Base-by-base conservation (phyloP, 2,888 invertebrate species). In the Theretra japonica region DNA sequence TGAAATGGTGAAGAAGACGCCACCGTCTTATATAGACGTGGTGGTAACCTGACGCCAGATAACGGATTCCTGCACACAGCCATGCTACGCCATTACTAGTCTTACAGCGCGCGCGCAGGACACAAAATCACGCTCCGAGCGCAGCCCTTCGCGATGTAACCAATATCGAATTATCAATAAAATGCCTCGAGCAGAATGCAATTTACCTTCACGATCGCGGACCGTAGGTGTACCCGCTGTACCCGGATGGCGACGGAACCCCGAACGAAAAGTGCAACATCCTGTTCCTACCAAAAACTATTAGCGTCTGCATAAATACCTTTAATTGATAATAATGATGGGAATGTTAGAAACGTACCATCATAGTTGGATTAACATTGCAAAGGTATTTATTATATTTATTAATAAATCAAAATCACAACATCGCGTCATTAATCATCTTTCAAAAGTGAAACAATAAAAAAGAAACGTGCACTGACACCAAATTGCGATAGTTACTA, bases 41-140 rank as follows among this genome's bases (percentile, higher is more conserved):
- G 90, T 89, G 91, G 92, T 93, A 94, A 94, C 94, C 94, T 94
- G 94, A 93, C 94, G 93, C 92, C 91, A 92, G 89, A 94, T 94
- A 94, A 94, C 94, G 94, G 94, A 85, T 90, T 90, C 86, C 84
- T 80, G 81, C 83, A 83, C 84, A 82, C 86, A 79, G 81, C 76
- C 70, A 76, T 79, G 84, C 82, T 86, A 83, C 79, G 76, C 89
- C 80, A 91, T 80, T 85, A 78, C 83, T 82, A 77, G 85, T 86
- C 87, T 80, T 92, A 84, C 77, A 81, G 79, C 87, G 79, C 79
- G 70, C 76, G 74, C 85, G 83, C 83, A 91, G 85, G 82, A 80
- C 75, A 75, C 83, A 87, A 79, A 86, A 84, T 90, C 79, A 79
- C 75, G 73, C 77, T 75, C 73, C 74, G 76, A 78, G 74, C 74